Evolutionary conservation across 2,113 vertebrate species (phyloP).

Genomic region (Vidua chalybeata): DNA sequence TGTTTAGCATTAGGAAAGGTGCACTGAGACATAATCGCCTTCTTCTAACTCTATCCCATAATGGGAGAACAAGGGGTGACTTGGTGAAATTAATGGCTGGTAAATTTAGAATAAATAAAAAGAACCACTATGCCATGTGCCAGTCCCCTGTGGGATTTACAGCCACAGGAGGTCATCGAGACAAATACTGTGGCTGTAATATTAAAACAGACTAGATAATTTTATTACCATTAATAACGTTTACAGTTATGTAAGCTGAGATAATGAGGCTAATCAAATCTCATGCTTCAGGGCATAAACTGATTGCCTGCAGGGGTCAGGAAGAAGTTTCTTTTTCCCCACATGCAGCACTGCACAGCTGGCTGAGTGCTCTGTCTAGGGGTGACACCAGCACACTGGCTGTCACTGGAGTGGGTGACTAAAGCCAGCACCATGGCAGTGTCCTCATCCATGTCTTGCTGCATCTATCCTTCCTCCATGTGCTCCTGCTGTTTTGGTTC

Average conservation of each 20-base stretch:
- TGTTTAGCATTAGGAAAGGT: neutral
- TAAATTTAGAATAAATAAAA: slow-evolving; percentile 62
- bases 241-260: slow-evolving; percentile 70
- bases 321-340: slow-evolving; percentile 52
- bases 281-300: slow-evolving; percentile 72
- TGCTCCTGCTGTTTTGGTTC: neutral
- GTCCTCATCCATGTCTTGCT: rapidly evolving
- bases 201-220: slow-evolving; percentile 68
- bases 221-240: slow-evolving; percentile 72
- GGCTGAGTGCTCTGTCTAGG: neutral
- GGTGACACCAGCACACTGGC: neutral
- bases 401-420: neutral
- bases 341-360: neutral
- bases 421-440: neutral
- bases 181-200: slow-evolving; percentile 62
- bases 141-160: slow-evolving; percentile 44
- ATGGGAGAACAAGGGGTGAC: neutral
- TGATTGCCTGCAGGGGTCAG: slow-evolving; percentile 69
- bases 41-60: neutral
- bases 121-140: neutral
- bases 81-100: slow-evolving; percentile 36
- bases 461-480: neutral
- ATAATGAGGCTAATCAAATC: slow-evolving; percentile 75
- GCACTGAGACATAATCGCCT: neutral
- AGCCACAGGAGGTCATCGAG: slow-evolving; percentile 45